Evolutionary conservation across 92 coral and sea anemone genomes (phyloP), one percentile per base, ranked within the genome.

Genomic region (Porites divaricata): DNA sequence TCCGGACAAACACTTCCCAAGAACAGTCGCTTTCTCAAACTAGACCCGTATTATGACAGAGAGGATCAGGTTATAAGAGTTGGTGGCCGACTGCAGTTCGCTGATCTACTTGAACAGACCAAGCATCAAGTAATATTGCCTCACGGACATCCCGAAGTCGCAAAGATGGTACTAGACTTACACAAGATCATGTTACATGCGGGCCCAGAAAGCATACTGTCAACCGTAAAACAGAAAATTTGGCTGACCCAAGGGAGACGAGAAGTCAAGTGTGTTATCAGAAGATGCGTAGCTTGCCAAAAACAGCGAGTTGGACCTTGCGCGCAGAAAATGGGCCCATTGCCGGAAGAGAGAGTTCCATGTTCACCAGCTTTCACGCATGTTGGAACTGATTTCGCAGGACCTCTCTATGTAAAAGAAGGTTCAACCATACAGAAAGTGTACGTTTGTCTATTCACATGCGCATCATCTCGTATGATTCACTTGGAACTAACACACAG

Each of bases 21-120:
- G 5, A 81, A 66, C 20, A 86, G 85, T 59, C 88, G 84, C n/a
- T 63, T 85, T 13, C 70, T 89, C n/a, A 75, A 89, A 78, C 69
- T 89, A 45, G 90, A 81, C 58, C 89, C 93, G 28, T 85, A 73
- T 24, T 80, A 72, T 15, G 89, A 88, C 74, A 52, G 19, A 63
- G 70, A 17, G 4, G 83, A 89, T 86, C 83, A 52, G 17, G 67
- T 84, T 1, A 41, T 90, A 2, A 75, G 83, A 80, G 90, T 9
- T n/a, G 93, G 88, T 2, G 93, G 90, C 26, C 48, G 93, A 10
- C 70, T 90, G 65, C 93, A 90, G 76, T 81, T 72, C 54, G 59
- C 88, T 9, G 80, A 72, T 49, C n/a, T 90, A 21, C 85, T 84
- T 17, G 89, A 85, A 45, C 57, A 79, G 15, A 70, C n/a, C 25